Percentiles rank a stretch among this genome's conserved stretches.
These are phyloP conservation scores for Yoshiicerus persimilis DNA, from an alignment of 1,140 invertebrate genomes.

Conservation along the genomic window DNA sequence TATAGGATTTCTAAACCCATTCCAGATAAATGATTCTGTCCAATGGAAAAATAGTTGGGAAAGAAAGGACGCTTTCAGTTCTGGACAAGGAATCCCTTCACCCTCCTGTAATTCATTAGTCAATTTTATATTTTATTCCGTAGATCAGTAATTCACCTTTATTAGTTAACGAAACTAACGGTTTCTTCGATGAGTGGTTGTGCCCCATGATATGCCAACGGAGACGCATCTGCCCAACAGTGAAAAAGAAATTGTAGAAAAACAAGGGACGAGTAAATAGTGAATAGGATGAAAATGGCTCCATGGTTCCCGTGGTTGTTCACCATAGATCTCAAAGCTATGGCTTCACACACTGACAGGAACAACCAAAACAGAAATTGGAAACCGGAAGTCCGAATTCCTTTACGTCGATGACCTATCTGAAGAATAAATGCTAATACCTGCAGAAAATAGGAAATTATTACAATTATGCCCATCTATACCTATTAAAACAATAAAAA, in stretches of 20 bases:
- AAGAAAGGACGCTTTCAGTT: neutral
- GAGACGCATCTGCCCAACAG: constrained; percentile 75
- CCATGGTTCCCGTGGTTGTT: neutral
- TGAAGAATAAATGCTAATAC: neutral
- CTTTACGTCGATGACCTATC: constrained; percentile 62
- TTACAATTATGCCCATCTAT: neutral
- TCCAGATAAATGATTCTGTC: neutral
- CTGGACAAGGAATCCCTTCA: neutral
- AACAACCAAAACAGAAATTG: constrained; percentile 86
- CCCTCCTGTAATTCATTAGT: neutral
- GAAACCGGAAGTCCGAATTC: constrained; percentile 83
- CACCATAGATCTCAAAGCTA: constrained; percentile 67
- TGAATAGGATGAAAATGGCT: neutral
- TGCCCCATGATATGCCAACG: constrained; percentile 55
- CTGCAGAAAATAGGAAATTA: neutral
- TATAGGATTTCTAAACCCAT: constrained; percentile 74
- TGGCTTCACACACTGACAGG: constrained; percentile 66
- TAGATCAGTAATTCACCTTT: neutral
- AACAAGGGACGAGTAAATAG: constrained; percentile 69
- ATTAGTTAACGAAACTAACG: neutral
- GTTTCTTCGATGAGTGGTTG: neutral
- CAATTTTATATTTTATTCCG: neutral
- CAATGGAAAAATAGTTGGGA: neutral
- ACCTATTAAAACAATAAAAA: neutral
- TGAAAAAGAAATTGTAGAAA: constrained; percentile 74